Evolutionary conservation across 2,888 invertebrate species (phyloP), one percentile per base, ranked within the genome.

Genomic region (Dusona sp.): DNA sequence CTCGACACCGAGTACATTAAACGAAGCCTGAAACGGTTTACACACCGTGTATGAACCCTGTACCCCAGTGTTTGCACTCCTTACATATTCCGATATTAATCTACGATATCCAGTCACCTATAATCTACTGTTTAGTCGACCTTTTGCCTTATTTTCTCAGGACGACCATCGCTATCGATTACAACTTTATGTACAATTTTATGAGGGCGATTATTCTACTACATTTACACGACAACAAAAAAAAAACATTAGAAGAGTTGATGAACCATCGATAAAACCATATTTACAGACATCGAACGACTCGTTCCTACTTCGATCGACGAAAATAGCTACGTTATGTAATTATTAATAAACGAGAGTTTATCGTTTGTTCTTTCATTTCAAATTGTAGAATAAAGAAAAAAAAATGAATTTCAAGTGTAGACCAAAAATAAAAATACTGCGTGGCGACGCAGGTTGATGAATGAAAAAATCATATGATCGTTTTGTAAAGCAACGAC

Each of bases 61-160:
- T 91, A 91, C 90, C 92, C 91, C 92, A 93, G 93, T 93, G 92
- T 93, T 93, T 93, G 92, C 91, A 90, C 89, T 91, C 83, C 42
- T 57, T 64, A 38, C 36, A 13, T 70, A 79, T 61, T 57, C 16
- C 22, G 45, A 65, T 54, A 75, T 54, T 33, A 79, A 29, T 77
- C 68, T 87, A 72, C 84, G 87, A 87, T 82, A 61, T 80, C 84
- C 79, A 89, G 74, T 80, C 78, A 88, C 88, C 74, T 77, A 67
- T 64, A 79, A 84, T 83, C 72, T 86, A 74, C 86, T 75, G 70
- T 61, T 57, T 70, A 79, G 22, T 11, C 42, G 61, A 64, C 82
- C 64, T 79, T 68, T 73, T 88, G 84, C 38, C 33, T 54, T 36
- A 57, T 57, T 70, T 36, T 64, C 72, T 68, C 48, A 67, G 6